These are phyloP conservation scores for Ailurus styani DNA, from an alignment of 2,113 vertebrate genomes.

Conservation along the genomic window DNA sequence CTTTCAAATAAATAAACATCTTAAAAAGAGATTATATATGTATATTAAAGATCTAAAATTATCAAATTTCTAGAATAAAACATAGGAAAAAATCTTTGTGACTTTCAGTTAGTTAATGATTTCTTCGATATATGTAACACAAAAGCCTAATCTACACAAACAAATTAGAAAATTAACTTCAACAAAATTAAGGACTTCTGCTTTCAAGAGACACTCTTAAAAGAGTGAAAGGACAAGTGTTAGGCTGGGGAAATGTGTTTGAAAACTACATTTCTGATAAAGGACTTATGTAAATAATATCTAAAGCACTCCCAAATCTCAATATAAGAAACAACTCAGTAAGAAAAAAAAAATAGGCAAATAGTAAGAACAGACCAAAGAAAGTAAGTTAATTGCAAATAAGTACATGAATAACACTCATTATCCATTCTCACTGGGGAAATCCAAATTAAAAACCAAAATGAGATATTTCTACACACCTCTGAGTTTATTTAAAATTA, in stretches of 20 bases:
- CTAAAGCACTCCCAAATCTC: neutral
- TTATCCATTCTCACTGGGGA: neutral
- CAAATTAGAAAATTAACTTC: neutral
- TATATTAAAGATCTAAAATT: neutral
- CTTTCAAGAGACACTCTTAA: neutral
- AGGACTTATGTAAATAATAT: neutral
- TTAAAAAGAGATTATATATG: neutral
- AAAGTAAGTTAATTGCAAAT: neutral
- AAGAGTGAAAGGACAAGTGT: neutral
- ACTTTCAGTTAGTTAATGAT: neutral
- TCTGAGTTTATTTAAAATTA: neutral
- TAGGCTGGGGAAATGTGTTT: neutral
- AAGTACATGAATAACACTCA: neutral
- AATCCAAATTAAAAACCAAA: neutral
- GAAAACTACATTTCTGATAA: neutral
- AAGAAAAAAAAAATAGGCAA: neutral
- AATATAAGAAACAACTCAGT: neutral
- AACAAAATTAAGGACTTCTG: neutral
- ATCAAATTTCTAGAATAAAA: neutral
- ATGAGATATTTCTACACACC: neutral
- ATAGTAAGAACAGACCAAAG: neutral
- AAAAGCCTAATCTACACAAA: neutral
- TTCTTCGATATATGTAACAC: neutral
- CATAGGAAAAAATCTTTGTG: neutral
- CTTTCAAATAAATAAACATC: neutral